Percentiles rank a stretch among this genome's conserved stretches.
Conservation (phyloP, 2,113 vertebrate genomes). For the Barnardius zonarius region DNA sequence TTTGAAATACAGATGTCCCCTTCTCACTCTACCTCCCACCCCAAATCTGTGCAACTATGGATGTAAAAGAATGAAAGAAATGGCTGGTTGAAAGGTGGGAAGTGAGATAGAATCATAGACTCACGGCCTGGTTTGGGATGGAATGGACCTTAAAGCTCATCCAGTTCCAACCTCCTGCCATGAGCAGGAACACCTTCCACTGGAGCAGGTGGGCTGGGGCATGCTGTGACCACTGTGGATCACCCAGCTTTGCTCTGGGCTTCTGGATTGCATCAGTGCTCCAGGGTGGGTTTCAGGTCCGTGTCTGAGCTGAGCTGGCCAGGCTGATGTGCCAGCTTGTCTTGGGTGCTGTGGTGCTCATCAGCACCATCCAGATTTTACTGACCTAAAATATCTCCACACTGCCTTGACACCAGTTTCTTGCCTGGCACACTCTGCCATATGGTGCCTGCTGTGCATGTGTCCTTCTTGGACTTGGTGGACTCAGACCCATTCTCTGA, state of each 20-base stretch:
- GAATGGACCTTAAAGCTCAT: background rate
- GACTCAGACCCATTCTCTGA: accelerated
- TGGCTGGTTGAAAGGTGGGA: background rate
- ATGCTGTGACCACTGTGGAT: background rate
- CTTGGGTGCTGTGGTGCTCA: background rate
- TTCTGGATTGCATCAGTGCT: background rate
- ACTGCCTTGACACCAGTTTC: background rate
- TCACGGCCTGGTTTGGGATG: background rate
- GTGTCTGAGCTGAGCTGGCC: background rate
- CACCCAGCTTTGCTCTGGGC: background rate
- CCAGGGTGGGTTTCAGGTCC: background rate
- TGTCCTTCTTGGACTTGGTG: background rate
- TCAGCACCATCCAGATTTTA: background rate
- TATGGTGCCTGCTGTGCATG: accelerated
- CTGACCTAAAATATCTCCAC: background rate
- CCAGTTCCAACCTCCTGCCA: background rate
- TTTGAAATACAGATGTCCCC: background rate
- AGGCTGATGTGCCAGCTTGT: background rate
- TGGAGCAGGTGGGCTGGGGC: background rate
- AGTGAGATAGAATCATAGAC: background rate
- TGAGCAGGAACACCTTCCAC: background rate
- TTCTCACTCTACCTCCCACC: background rate
- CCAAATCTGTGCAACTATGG: background rate
- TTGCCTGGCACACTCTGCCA: background rate
- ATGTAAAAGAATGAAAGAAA: background rate